Evolutionary conservation across 2,113 vertebrate genomes (phyloP).

Genomic region (Eidolon helvum): DNA sequence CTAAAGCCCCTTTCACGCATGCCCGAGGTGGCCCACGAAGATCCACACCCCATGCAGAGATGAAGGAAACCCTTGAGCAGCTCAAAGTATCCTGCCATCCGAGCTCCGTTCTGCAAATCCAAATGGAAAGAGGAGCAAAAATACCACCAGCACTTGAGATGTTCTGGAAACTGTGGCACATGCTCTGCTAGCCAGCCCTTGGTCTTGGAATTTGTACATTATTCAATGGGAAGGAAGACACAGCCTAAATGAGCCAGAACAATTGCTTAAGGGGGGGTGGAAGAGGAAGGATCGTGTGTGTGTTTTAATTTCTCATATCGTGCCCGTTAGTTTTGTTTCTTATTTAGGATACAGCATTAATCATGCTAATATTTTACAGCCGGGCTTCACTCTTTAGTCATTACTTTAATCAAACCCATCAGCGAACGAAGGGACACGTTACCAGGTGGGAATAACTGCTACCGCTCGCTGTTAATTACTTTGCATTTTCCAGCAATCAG

Average conservation of each 20-base stretch:
- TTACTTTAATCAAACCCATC: slow-evolving; percentile 90
- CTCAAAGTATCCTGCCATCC: slow-evolving; percentile 62
- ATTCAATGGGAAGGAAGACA: slow-evolving; percentile 83
- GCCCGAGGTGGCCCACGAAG: not conserved
- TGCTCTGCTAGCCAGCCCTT: slow-evolving; percentile 74
- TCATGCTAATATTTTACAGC: slow-evolving; percentile 89
- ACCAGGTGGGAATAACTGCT: slow-evolving; percentile 90
- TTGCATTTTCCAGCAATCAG: slow-evolving; percentile 90
- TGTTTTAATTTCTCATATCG: slow-evolving; percentile 73
- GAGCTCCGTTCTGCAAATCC: slow-evolving; percentile 58
- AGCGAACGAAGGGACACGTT: slow-evolving; percentile 82
- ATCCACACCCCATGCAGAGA: not conserved
- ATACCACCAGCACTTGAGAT: slow-evolving; percentile 78
- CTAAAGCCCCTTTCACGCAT: not conserved
- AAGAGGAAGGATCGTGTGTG: slow-evolving; percentile 23
- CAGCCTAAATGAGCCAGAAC: slow-evolving; percentile 81
- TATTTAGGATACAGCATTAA: slow-evolving; percentile 87
- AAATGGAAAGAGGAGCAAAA: slow-evolving; percentile 62
- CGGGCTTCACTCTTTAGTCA: slow-evolving; percentile 85
- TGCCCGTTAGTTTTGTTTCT: slow-evolving; percentile 85
- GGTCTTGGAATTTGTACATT: slow-evolving; percentile 79
- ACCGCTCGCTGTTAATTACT: slow-evolving; percentile 88
- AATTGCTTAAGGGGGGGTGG: slow-evolving; percentile 77
- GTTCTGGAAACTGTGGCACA: slow-evolving; percentile 75
- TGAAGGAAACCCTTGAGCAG: not conserved